Evolutionary conservation across 2,888 invertebrate species (phyloP).

Genomic region (Alsophila aescularia): DNA sequence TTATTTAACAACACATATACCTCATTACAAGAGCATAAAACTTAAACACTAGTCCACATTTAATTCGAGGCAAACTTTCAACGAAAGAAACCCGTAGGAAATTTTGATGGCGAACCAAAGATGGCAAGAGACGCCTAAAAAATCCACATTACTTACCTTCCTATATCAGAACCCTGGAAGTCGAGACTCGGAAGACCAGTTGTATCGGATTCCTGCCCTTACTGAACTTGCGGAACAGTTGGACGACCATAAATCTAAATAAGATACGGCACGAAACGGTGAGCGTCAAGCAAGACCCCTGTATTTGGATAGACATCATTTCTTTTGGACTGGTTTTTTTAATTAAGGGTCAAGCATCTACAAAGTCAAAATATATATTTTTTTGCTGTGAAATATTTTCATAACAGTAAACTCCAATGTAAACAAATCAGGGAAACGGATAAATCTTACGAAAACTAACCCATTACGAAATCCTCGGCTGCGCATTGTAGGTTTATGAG

Average conservation of each 20-base stretch:
- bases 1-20: no score
- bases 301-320: constrained; percentile 24
- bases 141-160: not conserved
- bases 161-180: not conserved
- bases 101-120: not conserved
- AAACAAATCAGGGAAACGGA: not conserved
- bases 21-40: no score
- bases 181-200: not conserved
- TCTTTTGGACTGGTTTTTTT: constrained; percentile 5
- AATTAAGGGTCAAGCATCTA: constrained; percentile 9
- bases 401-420: no score
- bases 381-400: not conserved
- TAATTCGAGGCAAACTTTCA: no score
- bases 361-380: no score
- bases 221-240: constrained; percentile 2
- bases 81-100: no score
- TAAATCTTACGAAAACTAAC: constrained; percentile 11
- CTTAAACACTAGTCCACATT: no score
- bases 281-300: not conserved
- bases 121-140: not conserved
- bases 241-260: not conserved
- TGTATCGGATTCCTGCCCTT: constrained; percentile 6
- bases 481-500: constrained; percentile 27
- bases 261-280: not conserved
- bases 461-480: constrained; percentile 15